phyloP scores from a whole-genome alignment of 1,140 invertebrate genomes.

The Adoxophyes honmai region DNA sequence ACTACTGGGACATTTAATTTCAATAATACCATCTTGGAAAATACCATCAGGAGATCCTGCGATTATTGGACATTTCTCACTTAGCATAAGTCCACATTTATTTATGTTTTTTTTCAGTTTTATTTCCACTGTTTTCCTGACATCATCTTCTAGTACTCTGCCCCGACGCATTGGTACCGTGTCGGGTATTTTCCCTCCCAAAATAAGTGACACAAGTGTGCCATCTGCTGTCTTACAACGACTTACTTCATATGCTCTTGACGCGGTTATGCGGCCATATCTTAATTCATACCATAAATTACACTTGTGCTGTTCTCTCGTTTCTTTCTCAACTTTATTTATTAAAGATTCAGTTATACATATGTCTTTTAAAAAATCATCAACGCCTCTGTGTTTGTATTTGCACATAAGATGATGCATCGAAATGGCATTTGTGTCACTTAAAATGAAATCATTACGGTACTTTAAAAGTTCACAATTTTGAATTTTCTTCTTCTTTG shows the following conservation, averaged over 20 bases:
- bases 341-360: constrained; percentile 3
- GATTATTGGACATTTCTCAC: constrained; percentile 24
- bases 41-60: constrained; percentile 49
- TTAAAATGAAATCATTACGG: constrained; percentile 16
- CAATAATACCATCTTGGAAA: constrained; percentile 28
- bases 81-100: constrained; percentile 21
- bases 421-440: constrained; percentile 12
- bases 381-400: constrained; percentile 22
- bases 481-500: constrained; percentile 26
- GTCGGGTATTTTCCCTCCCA: constrained; percentile 40
- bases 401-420: constrained; percentile 25
- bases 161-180: constrained; percentile 43
- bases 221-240: constrained; percentile 40
- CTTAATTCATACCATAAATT: constrained; percentile 33
- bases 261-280: constrained; percentile 50
- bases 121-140: constrained; percentile 22
- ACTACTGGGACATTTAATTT: constrained; percentile 28
- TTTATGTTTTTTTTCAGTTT: constrained; percentile 25
- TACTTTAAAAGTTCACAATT: constrained; percentile 27
- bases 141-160: constrained; percentile 36
- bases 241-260: constrained; percentile 34
- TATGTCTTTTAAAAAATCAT: constrained; percentile 23
- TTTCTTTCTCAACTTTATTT: constrained; percentile 25
- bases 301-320: constrained; percentile 26
- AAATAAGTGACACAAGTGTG: constrained; percentile 31